These are phyloP conservation scores for Poecilia picta DNA, from an alignment of 2,797 vertebrate genomes.

Conservation along the genomic window DNA sequence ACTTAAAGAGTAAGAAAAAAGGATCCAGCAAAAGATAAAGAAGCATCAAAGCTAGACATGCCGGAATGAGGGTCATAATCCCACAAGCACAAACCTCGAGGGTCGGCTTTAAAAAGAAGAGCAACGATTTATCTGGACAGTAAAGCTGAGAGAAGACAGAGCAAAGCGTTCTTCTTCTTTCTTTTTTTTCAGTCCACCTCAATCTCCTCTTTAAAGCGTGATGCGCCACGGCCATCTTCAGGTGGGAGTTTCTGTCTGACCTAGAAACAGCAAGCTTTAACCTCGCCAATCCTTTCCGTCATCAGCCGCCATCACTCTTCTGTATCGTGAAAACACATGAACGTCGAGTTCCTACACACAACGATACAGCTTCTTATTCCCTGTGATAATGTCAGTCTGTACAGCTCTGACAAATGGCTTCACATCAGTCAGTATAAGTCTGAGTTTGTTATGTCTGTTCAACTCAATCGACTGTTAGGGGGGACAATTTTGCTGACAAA, in stretches of 20 bases:
- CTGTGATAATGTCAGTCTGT: slow-evolving; percentile 28
- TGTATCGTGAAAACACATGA: slow-evolving; percentile 26
- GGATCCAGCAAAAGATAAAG: slow-evolving; percentile 29
- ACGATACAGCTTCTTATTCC: slow-evolving; percentile 12
- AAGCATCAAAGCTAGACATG: slow-evolving; percentile 26
- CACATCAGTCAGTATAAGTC: not conserved
- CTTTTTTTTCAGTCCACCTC: slow-evolving; percentile 27
- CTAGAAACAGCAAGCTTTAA: slow-evolving; percentile 52
- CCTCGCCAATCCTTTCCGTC: slow-evolving; percentile 46
- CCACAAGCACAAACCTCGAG: slow-evolving; percentile 43
- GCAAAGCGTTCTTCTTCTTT: slow-evolving; percentile 22
- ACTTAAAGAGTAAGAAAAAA: slow-evolving; percentile 6
- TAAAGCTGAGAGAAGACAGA: slow-evolving; percentile 40
- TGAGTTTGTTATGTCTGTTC: not conserved
- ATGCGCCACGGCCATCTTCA: slow-evolving; percentile 45
- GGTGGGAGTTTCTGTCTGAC: slow-evolving; percentile 44
- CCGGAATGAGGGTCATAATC: slow-evolving; percentile 54
- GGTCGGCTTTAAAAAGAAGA: slow-evolving; percentile 47
- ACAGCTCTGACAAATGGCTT: slow-evolving; percentile 30
- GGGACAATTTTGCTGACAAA: not conserved
- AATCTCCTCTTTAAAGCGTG: slow-evolving; percentile 63
- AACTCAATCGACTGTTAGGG: not conserved
- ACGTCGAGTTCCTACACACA: not conserved
- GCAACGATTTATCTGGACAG: slow-evolving; percentile 43
- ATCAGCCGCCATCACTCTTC: slow-evolving; percentile 35